Evolutionary conservation across 1,140 invertebrate genomes (phyloP).

Genomic region (Anastrepha ludens): DNA sequence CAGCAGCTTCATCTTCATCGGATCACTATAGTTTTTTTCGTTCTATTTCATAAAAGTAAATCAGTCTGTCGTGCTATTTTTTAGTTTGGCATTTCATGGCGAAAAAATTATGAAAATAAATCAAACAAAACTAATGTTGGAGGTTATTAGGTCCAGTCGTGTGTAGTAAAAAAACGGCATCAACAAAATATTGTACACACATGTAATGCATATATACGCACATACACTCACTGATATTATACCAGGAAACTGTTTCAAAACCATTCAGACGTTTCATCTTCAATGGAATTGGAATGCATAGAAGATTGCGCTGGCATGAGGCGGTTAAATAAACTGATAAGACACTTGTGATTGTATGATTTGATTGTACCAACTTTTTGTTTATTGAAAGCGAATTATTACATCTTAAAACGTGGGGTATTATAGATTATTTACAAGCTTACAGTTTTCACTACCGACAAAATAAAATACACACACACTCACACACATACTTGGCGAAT

Average conservation of each 20-base stretch:
- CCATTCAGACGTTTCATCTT: background rate
- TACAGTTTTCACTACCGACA: background rate
- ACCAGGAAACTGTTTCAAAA: conserved; percentile 41
- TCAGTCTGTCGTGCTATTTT: too few species aligned
- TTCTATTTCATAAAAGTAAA: too few species aligned
- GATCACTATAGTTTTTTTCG: too few species aligned
- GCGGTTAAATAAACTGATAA: background rate
- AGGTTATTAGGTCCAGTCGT: background rate
- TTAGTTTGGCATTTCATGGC: too few species aligned
- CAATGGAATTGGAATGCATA: background rate
- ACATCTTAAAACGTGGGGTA: background rate
- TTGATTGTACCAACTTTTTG: background rate
- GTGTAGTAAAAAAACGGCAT: background rate
- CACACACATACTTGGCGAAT: background rate
- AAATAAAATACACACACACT: background rate
- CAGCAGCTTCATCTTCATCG: too few species aligned
- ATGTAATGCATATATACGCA: background rate
- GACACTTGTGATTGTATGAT: background rate
- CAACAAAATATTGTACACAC: background rate
- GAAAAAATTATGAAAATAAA: background rate
- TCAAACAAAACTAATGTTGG: background rate
- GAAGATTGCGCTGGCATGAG: background rate
- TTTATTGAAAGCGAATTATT: conserved; percentile 5
- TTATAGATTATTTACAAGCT: too few species aligned
- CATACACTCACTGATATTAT: background rate